Evolutionary conservation across 2,113 vertebrate species (phyloP).

Genomic region (Notarius quadriscutis): DNA sequence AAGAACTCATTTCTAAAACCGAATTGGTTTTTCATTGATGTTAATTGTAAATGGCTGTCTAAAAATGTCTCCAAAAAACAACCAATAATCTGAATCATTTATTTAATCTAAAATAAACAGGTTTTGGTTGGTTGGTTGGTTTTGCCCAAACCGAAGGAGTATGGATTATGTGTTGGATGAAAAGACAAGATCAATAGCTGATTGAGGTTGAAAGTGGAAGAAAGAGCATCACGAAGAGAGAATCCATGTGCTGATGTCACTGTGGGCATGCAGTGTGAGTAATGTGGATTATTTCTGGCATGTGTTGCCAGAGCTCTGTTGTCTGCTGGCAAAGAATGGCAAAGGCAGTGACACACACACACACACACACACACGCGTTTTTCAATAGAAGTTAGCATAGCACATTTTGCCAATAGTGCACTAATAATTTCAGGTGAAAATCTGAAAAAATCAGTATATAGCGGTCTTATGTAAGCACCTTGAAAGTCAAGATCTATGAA

Average conservation of each 20-base stretch:
- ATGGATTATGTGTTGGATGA: no score
- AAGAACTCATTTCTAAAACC: neutral
- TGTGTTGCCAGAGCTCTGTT: slow-evolving; percentile 19
- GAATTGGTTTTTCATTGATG: neutral
- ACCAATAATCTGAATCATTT: neutral
- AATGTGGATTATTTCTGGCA: slow-evolving; percentile 45
- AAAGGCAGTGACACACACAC: slow-evolving; percentile 10
- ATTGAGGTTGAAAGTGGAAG: slow-evolving; percentile 6
- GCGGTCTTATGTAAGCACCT: neutral
- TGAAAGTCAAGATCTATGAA: no score
- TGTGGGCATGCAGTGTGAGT: slow-evolving; percentile 28
- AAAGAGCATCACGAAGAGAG: neutral
- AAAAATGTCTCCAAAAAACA: neutral
- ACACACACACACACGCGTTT: slow-evolving; percentile 4
- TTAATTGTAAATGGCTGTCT: no score
- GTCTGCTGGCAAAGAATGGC: slow-evolving; percentile 35
- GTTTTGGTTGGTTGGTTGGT: neutral
- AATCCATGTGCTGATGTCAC: slow-evolving; percentile 40
- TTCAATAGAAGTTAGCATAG: neutral
- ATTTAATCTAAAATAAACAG: neutral
- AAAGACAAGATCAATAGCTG: neutral
- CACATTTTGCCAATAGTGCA: slow-evolving; percentile 7
- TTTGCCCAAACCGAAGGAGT: neutral
- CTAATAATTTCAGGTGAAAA: neutral
- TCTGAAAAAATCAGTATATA: neutral